phyloP scores from a whole-genome alignment of 2,888 invertebrate species.

The Drosophila picticornis region DNA sequence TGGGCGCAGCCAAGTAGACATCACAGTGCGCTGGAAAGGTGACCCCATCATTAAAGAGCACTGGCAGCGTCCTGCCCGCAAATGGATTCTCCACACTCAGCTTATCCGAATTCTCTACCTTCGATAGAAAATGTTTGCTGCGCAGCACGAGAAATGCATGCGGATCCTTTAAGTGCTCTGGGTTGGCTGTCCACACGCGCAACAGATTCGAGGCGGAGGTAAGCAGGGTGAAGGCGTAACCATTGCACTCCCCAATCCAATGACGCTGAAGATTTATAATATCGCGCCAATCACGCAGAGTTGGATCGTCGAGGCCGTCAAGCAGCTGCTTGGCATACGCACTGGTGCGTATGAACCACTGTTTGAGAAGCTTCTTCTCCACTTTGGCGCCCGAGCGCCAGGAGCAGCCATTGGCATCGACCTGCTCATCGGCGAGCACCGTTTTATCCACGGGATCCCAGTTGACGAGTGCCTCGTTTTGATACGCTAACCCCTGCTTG shows the following conservation, averaged over 20 bases:
- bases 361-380: constrained; percentile 93
- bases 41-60: constrained; percentile 88
- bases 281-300: constrained; percentile 92
- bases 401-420: constrained; percentile 94
- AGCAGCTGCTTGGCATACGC: constrained; percentile 90
- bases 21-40: constrained; percentile 89
- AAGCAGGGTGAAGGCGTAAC: constrained; percentile 90
- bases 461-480: constrained; percentile 95
- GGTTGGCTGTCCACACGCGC: constrained; percentile 89
- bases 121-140: constrained; percentile 86
- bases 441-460: constrained; percentile 99
- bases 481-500: constrained; percentile 94
- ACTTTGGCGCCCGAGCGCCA: constrained; percentile 99
- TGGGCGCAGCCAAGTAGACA: constrained; percentile 90
- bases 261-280: constrained; percentile 93
- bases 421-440: constrained; percentile 99
- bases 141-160: constrained; percentile 90
- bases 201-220: constrained; percentile 73
- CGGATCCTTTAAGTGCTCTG: constrained; percentile 89
- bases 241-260: constrained; percentile 96
- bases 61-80: constrained; percentile 88
- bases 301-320: constrained; percentile 90
- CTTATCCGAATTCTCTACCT: constrained; percentile 79
- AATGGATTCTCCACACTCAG: constrained; percentile 90
- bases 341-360: constrained; percentile 98